These are phyloP conservation scores for Varanus komodoensis DNA, from an alignment of 2,113 vertebrate genomes.

Conservation along the genomic window DNA sequence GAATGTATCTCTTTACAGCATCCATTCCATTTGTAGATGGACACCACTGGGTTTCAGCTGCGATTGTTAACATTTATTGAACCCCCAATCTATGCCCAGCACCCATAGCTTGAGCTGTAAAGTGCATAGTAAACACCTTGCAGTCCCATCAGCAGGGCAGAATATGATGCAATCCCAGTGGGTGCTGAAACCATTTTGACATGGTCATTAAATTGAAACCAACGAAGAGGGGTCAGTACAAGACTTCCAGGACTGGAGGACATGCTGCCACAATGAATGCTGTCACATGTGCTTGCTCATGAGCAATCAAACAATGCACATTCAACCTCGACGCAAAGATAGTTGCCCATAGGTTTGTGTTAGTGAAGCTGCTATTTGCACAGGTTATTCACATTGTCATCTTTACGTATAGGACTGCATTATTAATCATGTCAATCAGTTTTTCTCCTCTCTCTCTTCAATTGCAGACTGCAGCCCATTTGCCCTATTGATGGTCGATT, in stretches of 20 bases:
- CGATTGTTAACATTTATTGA: no score
- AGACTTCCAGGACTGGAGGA: neutral
- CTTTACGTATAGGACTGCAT: neutral
- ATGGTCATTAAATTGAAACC: neutral
- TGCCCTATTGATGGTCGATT: conserved; percentile 88
- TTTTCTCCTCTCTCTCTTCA: conserved; percentile 9
- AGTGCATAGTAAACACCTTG: neutral
- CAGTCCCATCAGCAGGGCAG: neutral
- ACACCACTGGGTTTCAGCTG: no score
- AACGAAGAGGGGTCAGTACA: neutral
- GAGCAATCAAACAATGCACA: neutral
- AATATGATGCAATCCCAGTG: neutral
- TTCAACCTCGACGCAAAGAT: neutral
- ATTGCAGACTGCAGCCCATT: conserved; percentile 88
- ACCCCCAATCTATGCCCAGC: neutral
- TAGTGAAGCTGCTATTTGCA: neutral
- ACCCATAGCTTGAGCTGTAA: neutral
- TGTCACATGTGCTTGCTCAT: neutral
- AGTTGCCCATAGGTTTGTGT: neutral
- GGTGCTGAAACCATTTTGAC: neutral
- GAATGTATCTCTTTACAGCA: no score
- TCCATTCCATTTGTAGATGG: no score
- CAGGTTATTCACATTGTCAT: neutral
- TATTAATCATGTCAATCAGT: neutral
- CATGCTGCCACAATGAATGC: no score